Conservation (phyloP, 2,113 vertebrate genomes). For the Rhineura floridana region DNA sequence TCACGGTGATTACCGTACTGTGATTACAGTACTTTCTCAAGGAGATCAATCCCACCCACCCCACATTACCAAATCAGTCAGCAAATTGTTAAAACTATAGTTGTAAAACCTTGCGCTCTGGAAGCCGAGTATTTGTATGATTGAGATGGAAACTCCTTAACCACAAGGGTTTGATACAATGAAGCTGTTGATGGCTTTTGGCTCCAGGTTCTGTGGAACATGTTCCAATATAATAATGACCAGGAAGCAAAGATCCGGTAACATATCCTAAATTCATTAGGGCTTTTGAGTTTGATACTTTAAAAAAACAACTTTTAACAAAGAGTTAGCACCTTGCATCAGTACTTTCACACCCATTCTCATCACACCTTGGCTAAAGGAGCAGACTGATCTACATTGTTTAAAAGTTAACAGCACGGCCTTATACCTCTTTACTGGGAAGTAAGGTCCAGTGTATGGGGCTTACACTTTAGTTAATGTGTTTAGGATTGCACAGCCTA, state of each 20-base stretch:
- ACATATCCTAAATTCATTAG: neutral
- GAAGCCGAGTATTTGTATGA: neutral
- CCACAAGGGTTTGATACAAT: neutral
- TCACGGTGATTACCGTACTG: neutral
- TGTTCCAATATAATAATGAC: neutral
- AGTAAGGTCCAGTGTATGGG: too few relatives aligned
- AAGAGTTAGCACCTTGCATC: neutral
- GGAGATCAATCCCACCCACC: neutral
- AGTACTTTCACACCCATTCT: neutral
- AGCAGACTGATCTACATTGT: neutral
- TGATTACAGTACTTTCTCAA: neutral
- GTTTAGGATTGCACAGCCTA: neutral
- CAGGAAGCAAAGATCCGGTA: slow-evolving; percentile 16
- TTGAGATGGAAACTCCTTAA: neutral
- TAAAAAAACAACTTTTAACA: neutral
- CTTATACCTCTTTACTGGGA: neutral
- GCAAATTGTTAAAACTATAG: neutral
- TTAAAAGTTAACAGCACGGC: neutral
- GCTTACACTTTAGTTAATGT: too few relatives aligned
- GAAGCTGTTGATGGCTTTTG: neutral
- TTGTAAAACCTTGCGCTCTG: neutral
- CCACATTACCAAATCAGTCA: neutral
- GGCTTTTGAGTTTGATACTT: neutral
- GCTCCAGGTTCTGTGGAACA: neutral
- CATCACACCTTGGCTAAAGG: neutral